Conservation (phyloP, 2,113 vertebrate species). For the Nyctibius bracteatus region DNA sequence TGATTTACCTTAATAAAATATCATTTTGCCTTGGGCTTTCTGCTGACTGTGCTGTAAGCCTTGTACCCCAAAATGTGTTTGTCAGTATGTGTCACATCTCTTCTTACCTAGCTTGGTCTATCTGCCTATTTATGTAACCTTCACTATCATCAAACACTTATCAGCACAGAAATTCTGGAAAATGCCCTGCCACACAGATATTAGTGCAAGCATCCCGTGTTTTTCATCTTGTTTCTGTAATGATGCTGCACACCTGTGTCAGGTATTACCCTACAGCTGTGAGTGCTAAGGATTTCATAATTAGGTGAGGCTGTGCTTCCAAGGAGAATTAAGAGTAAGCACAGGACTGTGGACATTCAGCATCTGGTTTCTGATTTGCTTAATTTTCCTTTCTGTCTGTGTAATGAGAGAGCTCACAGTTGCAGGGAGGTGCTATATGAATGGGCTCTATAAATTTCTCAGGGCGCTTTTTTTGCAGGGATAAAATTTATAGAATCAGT, state of each 20-base stretch:
- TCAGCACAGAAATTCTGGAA: not conserved
- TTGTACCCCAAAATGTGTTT: not conserved
- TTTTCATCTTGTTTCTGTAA: not conserved
- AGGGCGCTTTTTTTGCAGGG: not conserved
- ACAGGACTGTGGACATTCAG: not conserved
- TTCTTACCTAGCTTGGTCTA: not conserved
- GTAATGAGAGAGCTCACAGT: not conserved
- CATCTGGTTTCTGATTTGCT: not conserved
- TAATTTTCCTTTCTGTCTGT: not conserved
- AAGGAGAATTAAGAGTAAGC: not conserved
- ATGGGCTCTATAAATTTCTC: not conserved
- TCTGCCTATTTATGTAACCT: not conserved
- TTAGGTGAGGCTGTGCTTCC: not conserved
- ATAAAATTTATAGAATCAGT: no score
- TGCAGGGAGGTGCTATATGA: not conserved
- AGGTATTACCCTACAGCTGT: not conserved
- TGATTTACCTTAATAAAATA: not conserved
- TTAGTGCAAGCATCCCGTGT: not conserved
- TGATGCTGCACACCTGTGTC: not conserved
- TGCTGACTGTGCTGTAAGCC: not conserved
- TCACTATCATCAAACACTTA: not conserved
- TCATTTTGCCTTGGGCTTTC: not conserved
- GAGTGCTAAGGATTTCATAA: not conserved
- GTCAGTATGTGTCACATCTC: not conserved
- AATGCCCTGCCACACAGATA: not conserved